Evolutionary conservation across 1,140 invertebrate species (phyloP), one percentile per base, ranked within the genome.

Genomic region (Ceratina australensis): DNA sequence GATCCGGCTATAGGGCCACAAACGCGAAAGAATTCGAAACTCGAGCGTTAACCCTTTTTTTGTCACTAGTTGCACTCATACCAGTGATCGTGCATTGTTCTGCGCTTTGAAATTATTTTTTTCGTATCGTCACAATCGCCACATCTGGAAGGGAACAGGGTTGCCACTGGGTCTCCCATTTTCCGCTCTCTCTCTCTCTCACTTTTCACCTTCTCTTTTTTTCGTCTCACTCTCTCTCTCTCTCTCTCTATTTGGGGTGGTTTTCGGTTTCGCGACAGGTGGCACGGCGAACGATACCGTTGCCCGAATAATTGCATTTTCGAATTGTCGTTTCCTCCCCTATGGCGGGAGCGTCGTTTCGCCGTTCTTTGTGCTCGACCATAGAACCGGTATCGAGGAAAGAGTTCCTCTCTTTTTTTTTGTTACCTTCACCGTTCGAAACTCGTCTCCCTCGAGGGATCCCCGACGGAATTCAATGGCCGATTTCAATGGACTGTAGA

Each of bases 261-360:
- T 84, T 85, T 84, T 79, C 83, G 68, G 73, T 72, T 80, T 77
- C 56, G 76, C 69, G 79, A 85, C 84, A 78, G 80, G 76, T 82
- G 83, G 76, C 67, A 72, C 28, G 26, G 52, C 42, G 28, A 82
- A 73, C 72, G 64, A 76, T 82, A 59, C 75, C 67, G 80, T 63
- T 67, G 78, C 60, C 66, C 66, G 75, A 82, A 88, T 87, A 87
- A 88, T 88, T 87, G 82, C 80, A 79, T 87, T 88, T 85, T 84
- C 66, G 61, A 86, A 86, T 87, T 64, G 74, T 78, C 79, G 50
- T 86, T 69, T 78, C 42, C 65, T 50, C 56, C 47, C 52, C 57
- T 28, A 64, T 49, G 59, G 54, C 8, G 50, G 50, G 16, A 76
- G 42, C 68, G 78, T 78, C 54, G 57, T 68, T 84, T 65, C 74